Conservation (phyloP, 2,888 invertebrate species). For the Polyommatus icarus region DNA sequence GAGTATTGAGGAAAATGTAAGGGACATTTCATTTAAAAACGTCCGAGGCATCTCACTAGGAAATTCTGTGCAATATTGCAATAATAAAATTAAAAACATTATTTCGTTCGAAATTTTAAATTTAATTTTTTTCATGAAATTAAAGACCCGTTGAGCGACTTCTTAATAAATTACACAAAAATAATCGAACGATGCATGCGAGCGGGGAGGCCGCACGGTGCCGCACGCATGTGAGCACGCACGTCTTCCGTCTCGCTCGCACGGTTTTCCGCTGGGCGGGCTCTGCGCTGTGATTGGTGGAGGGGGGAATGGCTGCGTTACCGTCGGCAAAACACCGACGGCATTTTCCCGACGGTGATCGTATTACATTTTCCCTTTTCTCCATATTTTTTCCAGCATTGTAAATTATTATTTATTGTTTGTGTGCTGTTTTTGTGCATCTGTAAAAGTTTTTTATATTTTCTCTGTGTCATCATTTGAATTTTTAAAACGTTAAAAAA, state of each 20-base stretch:
- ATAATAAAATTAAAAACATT: conserved; percentile 25
- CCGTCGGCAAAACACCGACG: conserved; percentile 66
- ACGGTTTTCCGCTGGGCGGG: conserved; percentile 68
- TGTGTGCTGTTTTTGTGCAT: not conserved
- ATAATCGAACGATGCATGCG: conserved; percentile 77
- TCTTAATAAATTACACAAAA: conserved; percentile 63
- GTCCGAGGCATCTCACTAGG: conserved; percentile 9
- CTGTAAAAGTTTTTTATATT: not conserved
- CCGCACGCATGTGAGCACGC: conserved; percentile 74
- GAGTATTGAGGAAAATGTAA: conserved; percentile 63
- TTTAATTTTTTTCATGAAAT: conserved; percentile 34
- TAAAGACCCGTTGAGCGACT: conserved; percentile 34
- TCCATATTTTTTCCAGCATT: not conserved
- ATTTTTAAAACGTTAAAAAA: not conserved
- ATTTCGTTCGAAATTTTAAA: conserved; percentile 17
- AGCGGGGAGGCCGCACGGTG: conserved; percentile 61
- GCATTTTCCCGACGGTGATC: conserved; percentile 74
- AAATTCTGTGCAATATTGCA: conserved; percentile 31
- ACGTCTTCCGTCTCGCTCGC: conserved; percentile 54
- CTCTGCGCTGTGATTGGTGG: conserved; percentile 68
- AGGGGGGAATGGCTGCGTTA: conserved; percentile 62
- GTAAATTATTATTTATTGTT: not conserved
- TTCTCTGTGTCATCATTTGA: not conserved
- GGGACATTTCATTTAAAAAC: conserved; percentile 62
- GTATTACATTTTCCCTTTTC: conserved; percentile 39